Evolutionary conservation across 2,113 vertebrate genomes (phyloP).

Genomic region (Pluvialis apricaria): DNA sequence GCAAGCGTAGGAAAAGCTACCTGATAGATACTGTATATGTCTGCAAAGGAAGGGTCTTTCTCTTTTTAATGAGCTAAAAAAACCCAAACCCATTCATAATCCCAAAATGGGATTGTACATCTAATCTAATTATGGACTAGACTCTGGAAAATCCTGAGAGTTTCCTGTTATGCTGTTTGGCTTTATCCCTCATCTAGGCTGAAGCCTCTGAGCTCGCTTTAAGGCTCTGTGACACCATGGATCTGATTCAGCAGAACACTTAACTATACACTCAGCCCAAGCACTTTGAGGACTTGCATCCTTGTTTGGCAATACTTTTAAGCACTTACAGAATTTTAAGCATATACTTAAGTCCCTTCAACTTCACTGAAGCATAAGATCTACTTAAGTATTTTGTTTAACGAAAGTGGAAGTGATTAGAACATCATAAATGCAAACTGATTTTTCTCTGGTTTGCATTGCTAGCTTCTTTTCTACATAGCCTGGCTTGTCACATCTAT

Average conservation of each 20-base stretch:
- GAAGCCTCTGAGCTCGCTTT: constrained; percentile 12
- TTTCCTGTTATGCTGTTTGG: neutral
- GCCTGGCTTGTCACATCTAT: neutral
- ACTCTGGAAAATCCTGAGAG: neutral
- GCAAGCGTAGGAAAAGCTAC: neutral
- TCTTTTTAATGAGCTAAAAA: constrained; percentile 37
- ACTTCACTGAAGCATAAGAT: neutral
- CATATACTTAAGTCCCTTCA: neutral
- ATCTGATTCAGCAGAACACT: constrained; percentile 32
- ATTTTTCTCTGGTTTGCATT: neutral
- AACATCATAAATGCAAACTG: neutral
- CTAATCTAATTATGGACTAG: constrained; percentile 39
- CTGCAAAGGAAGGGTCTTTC: neutral
- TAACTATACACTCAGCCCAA: neutral
- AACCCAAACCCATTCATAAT: neutral
- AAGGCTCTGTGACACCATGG: neutral
- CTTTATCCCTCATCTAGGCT: neutral
- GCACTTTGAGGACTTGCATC: neutral
- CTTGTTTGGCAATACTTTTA: neutral
- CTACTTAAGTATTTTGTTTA: constrained; percentile 28
- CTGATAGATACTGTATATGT: neutral
- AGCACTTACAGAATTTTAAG: constrained; percentile 28
- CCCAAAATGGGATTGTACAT: neutral
- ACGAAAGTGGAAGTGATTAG: neutral
- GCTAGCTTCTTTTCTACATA: neutral